phyloP scores from a whole-genome alignment of 2,797 vertebrate genomes.

The Acrossocheilus wenchowensis region DNA sequence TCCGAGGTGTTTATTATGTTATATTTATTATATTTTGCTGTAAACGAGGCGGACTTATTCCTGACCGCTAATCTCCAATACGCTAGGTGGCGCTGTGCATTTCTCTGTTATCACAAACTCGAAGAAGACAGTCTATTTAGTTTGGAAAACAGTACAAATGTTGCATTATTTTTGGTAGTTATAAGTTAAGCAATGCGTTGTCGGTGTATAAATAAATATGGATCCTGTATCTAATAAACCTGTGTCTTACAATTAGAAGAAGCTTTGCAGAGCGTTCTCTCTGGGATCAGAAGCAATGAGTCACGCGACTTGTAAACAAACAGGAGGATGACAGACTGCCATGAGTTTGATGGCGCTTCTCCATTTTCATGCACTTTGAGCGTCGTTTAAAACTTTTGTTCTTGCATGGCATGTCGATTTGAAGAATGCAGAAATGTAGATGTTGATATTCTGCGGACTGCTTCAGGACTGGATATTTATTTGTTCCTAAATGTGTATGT shows the following conservation, averaged over 20 bases:
- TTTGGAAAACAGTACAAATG: neutral
- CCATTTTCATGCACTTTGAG: neutral
- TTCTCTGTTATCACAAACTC: neutral
- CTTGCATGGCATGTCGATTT: neutral
- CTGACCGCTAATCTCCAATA: neutral
- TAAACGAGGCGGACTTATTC: neutral
- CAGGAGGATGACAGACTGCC: slow-evolving; percentile 3
- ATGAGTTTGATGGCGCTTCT: neutral
- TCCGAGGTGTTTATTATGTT: neutral
- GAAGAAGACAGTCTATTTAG: neutral
- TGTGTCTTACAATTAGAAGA: neutral
- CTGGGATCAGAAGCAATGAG: neutral
- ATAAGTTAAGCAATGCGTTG: neutral
- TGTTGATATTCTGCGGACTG: neutral
- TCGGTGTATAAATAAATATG: neutral
- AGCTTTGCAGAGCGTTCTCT: neutral
- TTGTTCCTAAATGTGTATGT: neutral
- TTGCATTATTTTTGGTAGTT: neutral
- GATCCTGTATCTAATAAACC: neutral
- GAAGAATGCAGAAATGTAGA: neutral
- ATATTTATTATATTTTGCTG: neutral
- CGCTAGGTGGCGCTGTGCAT: slow-evolving; percentile 5
- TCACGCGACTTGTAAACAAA: slow-evolving; percentile 40
- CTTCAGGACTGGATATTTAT: neutral
- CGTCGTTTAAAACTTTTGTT: neutral